phyloP scores from a whole-genome alignment of 2,113 vertebrate species.

The Cyrtonyx montezumae region DNA sequence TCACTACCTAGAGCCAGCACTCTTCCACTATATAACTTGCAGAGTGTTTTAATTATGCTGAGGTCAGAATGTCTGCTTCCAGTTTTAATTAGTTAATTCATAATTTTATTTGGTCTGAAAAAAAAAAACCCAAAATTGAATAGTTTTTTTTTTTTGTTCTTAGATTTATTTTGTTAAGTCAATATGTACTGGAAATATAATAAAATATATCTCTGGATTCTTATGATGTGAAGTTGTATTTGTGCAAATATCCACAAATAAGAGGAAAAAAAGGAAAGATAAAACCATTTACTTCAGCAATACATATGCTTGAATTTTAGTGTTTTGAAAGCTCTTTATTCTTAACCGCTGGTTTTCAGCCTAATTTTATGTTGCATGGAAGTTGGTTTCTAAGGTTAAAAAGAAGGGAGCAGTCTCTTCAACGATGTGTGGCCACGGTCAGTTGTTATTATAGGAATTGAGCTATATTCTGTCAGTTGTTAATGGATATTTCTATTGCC shows the following conservation, averaged over 20 bases:
- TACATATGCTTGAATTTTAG: background rate
- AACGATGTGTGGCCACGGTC: background rate
- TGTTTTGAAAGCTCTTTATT: background rate
- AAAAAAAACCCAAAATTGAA: background rate
- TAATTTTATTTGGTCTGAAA: background rate
- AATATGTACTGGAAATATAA: background rate
- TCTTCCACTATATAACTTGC: conserved; percentile 29
- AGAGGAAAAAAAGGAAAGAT: background rate
- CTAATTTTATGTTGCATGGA: background rate
- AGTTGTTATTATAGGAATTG: background rate
- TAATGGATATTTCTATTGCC: background rate
- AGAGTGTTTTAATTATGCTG: conserved; percentile 56
- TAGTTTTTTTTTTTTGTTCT: background rate
- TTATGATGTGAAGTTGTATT: background rate
- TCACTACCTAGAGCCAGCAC: conserved; percentile 47
- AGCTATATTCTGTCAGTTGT: background rate
- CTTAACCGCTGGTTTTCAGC: background rate
- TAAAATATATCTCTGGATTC: background rate
- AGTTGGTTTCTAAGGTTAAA: background rate
- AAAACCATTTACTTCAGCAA: background rate
- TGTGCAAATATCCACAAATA: background rate
- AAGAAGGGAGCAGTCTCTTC: background rate
- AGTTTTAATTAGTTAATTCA: conserved; percentile 47
- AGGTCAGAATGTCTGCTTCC: conserved; percentile 54
- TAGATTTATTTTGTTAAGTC: background rate